phyloP scores from a whole-genome alignment of 2,113 vertebrate genomes.

The Gambusia affinis region DNA sequence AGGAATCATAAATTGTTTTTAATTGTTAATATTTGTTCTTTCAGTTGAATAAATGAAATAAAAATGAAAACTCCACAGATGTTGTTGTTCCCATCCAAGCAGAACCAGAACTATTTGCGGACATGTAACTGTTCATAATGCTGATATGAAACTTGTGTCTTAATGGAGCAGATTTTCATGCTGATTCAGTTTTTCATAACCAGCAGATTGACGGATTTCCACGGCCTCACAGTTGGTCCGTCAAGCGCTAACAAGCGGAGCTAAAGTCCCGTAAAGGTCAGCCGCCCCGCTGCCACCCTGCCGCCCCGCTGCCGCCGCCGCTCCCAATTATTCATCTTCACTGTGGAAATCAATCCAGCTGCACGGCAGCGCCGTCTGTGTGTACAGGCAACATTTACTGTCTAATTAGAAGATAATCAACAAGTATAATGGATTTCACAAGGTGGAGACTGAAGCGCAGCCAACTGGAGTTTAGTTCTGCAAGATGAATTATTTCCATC shows the following conservation, averaged over 20 bases:
- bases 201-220: not conserved
- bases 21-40: too few relatives aligned
- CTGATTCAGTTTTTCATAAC: slow-evolving; percentile 38
- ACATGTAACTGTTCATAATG: slow-evolving; percentile 25
- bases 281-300: slow-evolving; percentile 10
- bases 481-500: slow-evolving; percentile 18
- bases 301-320: slow-evolving; percentile 1
- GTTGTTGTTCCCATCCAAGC: not conserved
- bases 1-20: too few relatives aligned
- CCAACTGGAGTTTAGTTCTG: slow-evolving; percentile 8
- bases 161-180: slow-evolving; percentile 18
- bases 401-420: slow-evolving; percentile 64
- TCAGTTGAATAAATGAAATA: not conserved
- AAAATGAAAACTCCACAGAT: not conserved
- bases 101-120: slow-evolving; percentile 21
- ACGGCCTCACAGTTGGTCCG: slow-evolving; percentile 20
- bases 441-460: slow-evolving; percentile 19
- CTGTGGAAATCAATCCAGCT: slow-evolving; percentile 61
- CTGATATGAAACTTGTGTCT: slow-evolving; percentile 22
- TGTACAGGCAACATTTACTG: slow-evolving; percentile 52
- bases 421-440: slow-evolving; percentile 60
- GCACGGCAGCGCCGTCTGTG: slow-evolving; percentile 28
- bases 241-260: slow-evolving; percentile 46
- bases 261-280: slow-evolving; percentile 62
- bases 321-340: slow-evolving; percentile 61